Conservation (phyloP, 1,140 invertebrate genomes). For the Sitophilus oryzae region DNA sequence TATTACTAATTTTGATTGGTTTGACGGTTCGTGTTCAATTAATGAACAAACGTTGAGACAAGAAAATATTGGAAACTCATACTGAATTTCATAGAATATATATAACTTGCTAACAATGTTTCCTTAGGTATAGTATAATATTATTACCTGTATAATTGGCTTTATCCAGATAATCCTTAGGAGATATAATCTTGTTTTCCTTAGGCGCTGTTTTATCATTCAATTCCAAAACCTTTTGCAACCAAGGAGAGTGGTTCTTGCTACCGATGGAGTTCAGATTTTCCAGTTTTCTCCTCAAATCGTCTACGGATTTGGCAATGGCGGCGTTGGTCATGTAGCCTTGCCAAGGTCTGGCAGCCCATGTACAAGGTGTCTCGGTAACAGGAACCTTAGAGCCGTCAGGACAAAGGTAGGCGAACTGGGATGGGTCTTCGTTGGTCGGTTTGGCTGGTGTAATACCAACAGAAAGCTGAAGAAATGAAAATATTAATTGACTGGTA, state of each 20-base stretch:
- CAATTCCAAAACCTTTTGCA: conserved; percentile 50
- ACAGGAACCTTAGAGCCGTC: conserved; percentile 68
- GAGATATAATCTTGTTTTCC: conserved; percentile 56
- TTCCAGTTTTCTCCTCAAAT: conserved; percentile 37
- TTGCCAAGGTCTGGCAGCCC: conserved; percentile 76
- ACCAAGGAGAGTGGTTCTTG: conserved; percentile 46
- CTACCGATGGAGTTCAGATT: conserved; percentile 47
- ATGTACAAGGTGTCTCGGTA: conserved; percentile 63
- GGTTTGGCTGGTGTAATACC: conserved; percentile 47
- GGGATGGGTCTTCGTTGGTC: conserved; percentile 51
- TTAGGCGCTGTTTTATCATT: conserved; percentile 52
- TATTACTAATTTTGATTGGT: too few species aligned
- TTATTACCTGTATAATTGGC: conserved; percentile 59
- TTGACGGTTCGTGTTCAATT: too few species aligned
- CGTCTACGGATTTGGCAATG: conserved; percentile 47
- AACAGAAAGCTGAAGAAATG: conserved; percentile 53
- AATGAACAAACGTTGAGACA: too few species aligned
- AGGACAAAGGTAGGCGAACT: conserved; percentile 72
- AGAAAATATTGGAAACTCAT: too few species aligned
- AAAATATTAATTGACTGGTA: too few species aligned
- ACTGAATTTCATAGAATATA: too few species aligned
- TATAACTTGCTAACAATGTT: too few species aligned
- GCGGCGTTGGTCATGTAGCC: conserved; percentile 62
- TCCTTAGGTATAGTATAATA: too few species aligned
- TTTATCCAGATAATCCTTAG: conserved; percentile 58